Base-by-base conservation (phyloP, 2,113 vertebrate genomes). In the Emydura subglobosa region DNA sequence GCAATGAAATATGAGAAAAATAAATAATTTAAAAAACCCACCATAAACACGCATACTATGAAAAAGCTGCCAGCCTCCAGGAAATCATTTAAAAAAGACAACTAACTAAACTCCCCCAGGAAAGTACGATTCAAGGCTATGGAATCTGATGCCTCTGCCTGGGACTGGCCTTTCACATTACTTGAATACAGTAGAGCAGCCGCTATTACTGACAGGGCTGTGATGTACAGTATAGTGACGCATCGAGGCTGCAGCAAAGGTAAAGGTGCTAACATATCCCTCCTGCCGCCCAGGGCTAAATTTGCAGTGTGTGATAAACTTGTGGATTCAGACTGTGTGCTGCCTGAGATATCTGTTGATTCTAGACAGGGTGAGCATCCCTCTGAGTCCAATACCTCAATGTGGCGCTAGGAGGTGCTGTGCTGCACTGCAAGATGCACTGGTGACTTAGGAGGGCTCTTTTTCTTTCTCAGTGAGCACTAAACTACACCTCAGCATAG, bases 361-460 rank as follows among this genome's bases (percentile, higher is more conserved):
- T 19, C 42, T 72, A 81, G 78, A 55, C 24, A 51, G 3, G 1
- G 3, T 0, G 0, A 82, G 14, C 1, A 0, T 19, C 25, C 76
- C 57, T 49, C 31, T 22, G 82, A 90, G 42, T 74, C 72, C 24
- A 74, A 42, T 44, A 74, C 39, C 72, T 24, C 19, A n/a, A 7
- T 34, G 31, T 65, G 61, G 7, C 29, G 7, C 6, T n/a, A n/a
- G 7, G 31, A 65, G 16, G 31, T 65, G 61, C 61, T 65, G 31
- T 65, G 19, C 72, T 42, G 19, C 19, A 42, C 19, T 39, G 72
- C 47, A 47, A 47, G 47, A 47, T 6, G 47, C 47, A 47, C 10
- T 42, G 72, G 72, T 42, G 72, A 42, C 72, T 42, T 21, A 25
- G 22, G 42, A 6, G 3, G 19, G 34, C 7, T 39, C 65, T 16